Base-by-base conservation (phyloP, 1,140 invertebrate species). In the Scylla paramamosain region DNA sequence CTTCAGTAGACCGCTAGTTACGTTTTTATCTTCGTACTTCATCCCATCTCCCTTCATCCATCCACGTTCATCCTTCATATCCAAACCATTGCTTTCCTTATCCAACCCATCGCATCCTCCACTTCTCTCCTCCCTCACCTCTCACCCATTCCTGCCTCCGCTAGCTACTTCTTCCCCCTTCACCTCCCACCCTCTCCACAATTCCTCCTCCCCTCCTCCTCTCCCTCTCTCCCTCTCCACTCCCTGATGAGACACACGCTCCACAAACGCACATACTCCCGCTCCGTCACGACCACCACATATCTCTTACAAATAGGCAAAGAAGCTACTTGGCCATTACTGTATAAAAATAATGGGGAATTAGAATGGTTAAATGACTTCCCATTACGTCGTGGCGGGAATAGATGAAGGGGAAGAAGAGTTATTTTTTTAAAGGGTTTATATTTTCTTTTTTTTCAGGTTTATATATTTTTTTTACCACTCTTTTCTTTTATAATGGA, bases 241-340 rank as follows among this genome's bases (percentile, higher is more conserved):
- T n/a, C 67, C n/a, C n/a, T 77, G 20, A n/a, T 20, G 10, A 77
- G 10, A 77, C 67, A 16, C 67, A 77, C 67, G 67, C 67, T 77
- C 25, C 67, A 77, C 67, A 77, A 77, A 77, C 67, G 20, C 20
- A 25, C 67, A n/a, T 20, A 77, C 67, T 77, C 67, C 59, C 20
- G 12, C 67, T 77, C 25, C 67, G 20, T 77, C 67, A 77, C 67
- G 67, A 77, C 67, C 67, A n/a, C 20, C 67, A 77, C 67, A 77
- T 77, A 77, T 77, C 67, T 77, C 67, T 77, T 77, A n/a, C 67
- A 77, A 77, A 77, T 16, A 77, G 67, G 67, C 67, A 77, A 77
- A n/a, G 67, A 77, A 77, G 25, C 67, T n/a, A 77, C 67, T 77
- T n/a, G 67, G 20, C 67, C 67, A 77, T 77, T 77, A 77, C 67